Conservation (phyloP, 1,140 invertebrate species). For the Paracyclopina nana region DNA sequence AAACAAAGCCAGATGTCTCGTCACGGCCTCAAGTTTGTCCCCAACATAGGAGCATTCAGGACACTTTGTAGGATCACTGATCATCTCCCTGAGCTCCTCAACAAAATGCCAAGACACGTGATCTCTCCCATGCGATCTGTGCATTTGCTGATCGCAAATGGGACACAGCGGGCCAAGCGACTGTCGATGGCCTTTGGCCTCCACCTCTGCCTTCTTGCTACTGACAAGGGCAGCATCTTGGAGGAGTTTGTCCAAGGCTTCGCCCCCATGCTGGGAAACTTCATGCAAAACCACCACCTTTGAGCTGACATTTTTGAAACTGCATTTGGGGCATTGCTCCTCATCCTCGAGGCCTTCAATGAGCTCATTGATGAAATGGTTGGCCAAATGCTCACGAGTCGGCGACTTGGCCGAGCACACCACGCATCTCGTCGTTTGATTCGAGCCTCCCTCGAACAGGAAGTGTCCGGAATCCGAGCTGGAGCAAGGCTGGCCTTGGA, state of each 20-base stretch:
- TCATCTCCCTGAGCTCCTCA: background rate
- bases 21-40: background rate
- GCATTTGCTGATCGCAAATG: background rate
- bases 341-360: background rate
- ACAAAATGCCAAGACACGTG: slow-evolving; percentile 1
- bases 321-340: background rate
- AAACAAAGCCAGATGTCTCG: background rate
- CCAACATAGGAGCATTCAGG: background rate
- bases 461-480: too few species aligned
- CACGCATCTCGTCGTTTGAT: too few species aligned
- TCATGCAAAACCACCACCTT: background rate
- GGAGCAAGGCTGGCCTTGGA: too few species aligned
- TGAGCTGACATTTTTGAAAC: background rate
- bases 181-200: background rate
- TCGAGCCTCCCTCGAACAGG: too few species aligned
- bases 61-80: background rate
- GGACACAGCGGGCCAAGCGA: background rate
- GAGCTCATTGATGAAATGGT: background rate
- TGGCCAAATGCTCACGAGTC: background rate
- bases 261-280: background rate
- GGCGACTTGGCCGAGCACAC: background rate
- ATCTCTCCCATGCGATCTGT: background rate
- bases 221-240: background rate
- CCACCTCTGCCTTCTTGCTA: background rate
- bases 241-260: background rate